Evolutionary conservation across 2,888 invertebrate species (phyloP), one percentile per base, ranked within the genome.

Genomic region (Orthonevra nobilis): DNA sequence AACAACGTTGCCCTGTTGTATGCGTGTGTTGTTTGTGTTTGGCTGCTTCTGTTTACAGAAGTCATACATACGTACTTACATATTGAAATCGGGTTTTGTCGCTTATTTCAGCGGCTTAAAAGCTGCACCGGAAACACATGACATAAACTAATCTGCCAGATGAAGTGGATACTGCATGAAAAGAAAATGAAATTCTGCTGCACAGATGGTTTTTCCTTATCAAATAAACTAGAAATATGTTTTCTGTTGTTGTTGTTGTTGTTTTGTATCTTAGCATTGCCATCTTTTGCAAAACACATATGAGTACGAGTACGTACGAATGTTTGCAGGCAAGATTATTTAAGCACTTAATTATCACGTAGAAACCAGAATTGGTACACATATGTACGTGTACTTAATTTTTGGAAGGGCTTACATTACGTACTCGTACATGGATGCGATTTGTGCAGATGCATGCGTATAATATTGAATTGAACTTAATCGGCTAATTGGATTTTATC

Each of bases 1-100:
- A n/a, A n/a, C n/a, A n/a, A n/a, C n/a, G n/a, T 38, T 38, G 38
- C 9, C 3, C 2, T 3, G 28, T 20, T 38, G 34, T 9, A 6
- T 26, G 36, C n/a, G 3, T 30, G 52, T 17, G 15, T n/a, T n/a
- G n/a, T 5, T 32, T 19, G 23, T 46, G 26, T 46, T 30, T 46
- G 10, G 1, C 23, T 12, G 34, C 50, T 75, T 48, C 15, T 60
- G 68, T 46, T 75, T 75, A 69, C 68, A 75, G 68, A 69, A 75
- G n/a, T n/a, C n/a, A n/a, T n/a, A n/a, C n/a, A n/a, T n/a, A n/a
- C n/a, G n/a, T n/a, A 75, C 69, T 54, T 56, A 75, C 69, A 75
- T 75, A 70, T 69, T 75, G 63, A 75, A 69, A 69, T 69, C 74
- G 54, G 68, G 68, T 74, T 74, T 74, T 66, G n/a, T 74, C 68